Percentiles rank a stretch among this genome's conserved stretches.
These are phyloP conservation scores for Phyllotis vaccarum DNA, from an alignment of 2,797 vertebrate species.

Conservation along the genomic window DNA sequence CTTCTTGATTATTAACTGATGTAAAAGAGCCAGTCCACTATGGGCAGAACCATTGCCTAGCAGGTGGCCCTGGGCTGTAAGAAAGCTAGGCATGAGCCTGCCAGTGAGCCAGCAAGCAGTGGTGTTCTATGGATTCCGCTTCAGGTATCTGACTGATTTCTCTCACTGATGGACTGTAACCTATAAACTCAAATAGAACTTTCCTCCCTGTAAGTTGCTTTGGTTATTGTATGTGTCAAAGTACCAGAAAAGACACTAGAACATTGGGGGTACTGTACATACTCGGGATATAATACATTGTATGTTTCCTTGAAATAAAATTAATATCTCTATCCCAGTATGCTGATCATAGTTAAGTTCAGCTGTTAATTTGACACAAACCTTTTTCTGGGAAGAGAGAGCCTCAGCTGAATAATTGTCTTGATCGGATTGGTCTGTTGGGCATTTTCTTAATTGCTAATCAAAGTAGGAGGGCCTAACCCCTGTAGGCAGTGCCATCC, in stretches of 20 bases:
- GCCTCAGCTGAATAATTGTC: not conserved
- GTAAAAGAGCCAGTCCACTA: not conserved
- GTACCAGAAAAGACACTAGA: not conserved
- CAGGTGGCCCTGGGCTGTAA: not conserved
- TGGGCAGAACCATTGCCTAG: not conserved
- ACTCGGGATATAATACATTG: not conserved
- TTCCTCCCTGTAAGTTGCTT: no score
- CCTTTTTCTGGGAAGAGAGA: not conserved
- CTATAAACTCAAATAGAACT: not conserved
- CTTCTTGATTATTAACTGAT: not conserved
- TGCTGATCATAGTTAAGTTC: not conserved
- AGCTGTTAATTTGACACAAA: not conserved
- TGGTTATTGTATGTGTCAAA: no score
- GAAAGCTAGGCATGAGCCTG: not conserved
- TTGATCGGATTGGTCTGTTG: not conserved
- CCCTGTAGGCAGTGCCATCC: not conserved
- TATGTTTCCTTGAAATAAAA: not conserved
- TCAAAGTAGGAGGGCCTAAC: not conserved
- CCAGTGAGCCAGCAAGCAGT: not conserved
- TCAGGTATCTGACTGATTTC: not conserved
- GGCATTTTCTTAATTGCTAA: not conserved
- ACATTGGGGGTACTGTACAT: not conserved
- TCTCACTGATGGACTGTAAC: not conserved
- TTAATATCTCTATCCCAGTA: slow-evolving; percentile 15
- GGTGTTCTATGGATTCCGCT: not conserved